A percentile compares a stretch with the other conserved stretches of the same genome.
These are phyloP conservation scores for Muntiacus muntjak DNA, from an alignment of 2,113 vertebrate genomes.

Conservation along the genomic window DNA sequence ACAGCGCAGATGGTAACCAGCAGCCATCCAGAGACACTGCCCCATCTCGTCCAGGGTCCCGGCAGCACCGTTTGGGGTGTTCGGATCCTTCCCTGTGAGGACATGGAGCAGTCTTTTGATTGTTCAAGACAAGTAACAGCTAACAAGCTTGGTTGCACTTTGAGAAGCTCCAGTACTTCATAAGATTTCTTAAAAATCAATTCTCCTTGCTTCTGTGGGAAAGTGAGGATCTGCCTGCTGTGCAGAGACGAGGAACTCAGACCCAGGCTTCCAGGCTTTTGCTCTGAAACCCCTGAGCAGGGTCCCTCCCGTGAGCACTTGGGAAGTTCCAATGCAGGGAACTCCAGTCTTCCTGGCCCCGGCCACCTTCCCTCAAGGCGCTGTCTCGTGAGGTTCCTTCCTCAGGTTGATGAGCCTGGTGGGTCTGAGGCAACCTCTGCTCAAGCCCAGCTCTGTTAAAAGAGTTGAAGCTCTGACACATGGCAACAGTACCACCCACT, in stretches of 20 bases:
- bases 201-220: background rate
- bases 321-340: background rate
- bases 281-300: no score
- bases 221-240: background rate
- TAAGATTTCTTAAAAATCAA: accelerated
- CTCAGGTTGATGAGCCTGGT: background rate
- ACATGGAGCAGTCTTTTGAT: accelerated
- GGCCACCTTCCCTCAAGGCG: accelerated
- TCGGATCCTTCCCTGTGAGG: accelerated
- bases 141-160: background rate
- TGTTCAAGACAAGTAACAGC: background rate
- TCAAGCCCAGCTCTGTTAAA: background rate
- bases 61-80: accelerated
- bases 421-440: background rate
- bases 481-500: background rate
- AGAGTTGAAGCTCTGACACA: background rate
- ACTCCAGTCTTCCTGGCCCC: accelerated
- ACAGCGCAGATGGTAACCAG: background rate
- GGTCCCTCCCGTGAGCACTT: accelerated
- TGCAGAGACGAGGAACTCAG: no score
- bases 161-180: no score
- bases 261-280: background rate
- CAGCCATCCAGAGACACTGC: background rate
- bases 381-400: background rate
- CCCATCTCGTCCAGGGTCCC: accelerated